phyloP scores from a whole-genome alignment of 1,140 invertebrate genomes.

The Ceratitis capitata region DNA sequence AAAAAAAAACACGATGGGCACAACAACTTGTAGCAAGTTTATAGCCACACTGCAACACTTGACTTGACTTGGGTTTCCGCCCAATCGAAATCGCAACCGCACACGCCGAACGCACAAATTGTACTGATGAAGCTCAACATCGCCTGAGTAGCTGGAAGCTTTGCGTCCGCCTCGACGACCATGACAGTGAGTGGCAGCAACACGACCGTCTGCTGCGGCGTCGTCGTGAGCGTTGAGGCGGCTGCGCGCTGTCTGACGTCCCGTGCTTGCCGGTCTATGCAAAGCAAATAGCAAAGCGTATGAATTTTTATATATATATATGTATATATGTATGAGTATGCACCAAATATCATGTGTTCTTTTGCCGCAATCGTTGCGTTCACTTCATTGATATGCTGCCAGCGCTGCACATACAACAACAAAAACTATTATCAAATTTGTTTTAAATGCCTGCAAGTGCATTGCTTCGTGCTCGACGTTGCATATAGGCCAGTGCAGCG shows the following conservation, averaged over 20 bases:
- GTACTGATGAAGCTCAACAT: slow-evolving; percentile 52
- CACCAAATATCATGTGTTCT: neutral
- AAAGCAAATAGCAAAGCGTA: neutral
- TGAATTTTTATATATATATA: neutral
- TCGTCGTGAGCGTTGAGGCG: neutral
- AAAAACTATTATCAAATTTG: too few species aligned
- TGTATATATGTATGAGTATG: neutral
- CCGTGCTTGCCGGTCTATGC: neutral
- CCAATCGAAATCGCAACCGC: slow-evolving; percentile 47
- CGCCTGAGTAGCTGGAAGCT: slow-evolving; percentile 39
- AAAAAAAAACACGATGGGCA: neutral
- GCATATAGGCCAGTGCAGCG: neutral
- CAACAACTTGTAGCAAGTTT: slow-evolving; percentile 21
- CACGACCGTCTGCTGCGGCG: neutral
- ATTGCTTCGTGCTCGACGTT: neutral
- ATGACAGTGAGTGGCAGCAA: slow-evolving; percentile 26
- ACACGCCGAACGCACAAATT: slow-evolving; percentile 64
- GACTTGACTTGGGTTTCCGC: neutral
- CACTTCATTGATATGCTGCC: slow-evolving; percentile 7
- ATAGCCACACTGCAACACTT: neutral
- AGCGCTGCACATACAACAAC: neutral
- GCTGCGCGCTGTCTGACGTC: slow-evolving; percentile 5
- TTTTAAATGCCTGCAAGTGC: neutral
- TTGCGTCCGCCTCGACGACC: slow-evolving; percentile 16
- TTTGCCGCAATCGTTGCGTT: neutral